Evolutionary conservation across 2,113 vertebrate genomes (phyloP).

Genomic region (Lepus timidus): DNA sequence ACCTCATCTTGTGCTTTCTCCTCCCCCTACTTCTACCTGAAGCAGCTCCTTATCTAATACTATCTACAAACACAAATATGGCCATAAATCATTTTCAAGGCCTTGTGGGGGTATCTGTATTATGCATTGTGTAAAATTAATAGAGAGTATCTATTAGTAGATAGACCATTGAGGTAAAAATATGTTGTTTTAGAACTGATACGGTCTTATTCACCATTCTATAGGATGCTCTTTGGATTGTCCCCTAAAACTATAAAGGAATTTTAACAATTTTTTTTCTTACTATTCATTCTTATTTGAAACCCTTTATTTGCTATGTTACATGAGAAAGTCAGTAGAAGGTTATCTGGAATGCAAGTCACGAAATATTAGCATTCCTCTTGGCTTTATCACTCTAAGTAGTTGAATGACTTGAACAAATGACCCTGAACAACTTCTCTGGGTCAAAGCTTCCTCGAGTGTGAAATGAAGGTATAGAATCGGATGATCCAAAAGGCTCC

Average conservation of each 20-base stretch:
- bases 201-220: not conserved
- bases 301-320: not conserved
- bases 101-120: constrained; percentile 21
- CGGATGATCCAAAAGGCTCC: not conserved
- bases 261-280: not conserved
- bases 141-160: not conserved
- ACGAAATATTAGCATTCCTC: not conserved
- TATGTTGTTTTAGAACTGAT: not conserved
- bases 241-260: not conserved
- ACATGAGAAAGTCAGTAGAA: not conserved
- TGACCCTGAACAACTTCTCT: constrained; percentile 25
- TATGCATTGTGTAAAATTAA: not conserved
- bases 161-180: constrained; percentile 9
- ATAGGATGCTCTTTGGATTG: constrained; percentile 7
- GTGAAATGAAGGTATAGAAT: not conserved
- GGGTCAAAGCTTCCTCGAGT: not conserved
- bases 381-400: constrained; percentile 21
- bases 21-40: not conserved
- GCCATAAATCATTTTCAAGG: not conserved
- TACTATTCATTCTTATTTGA: not conserved
- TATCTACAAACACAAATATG: constrained; percentile 7
- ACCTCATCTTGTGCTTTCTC: not conserved
- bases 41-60: not conserved
- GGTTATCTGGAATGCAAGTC: not conserved
- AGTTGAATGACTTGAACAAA: not conserved